Evolutionary conservation across 2,888 invertebrate species (phyloP), one percentile per base, ranked within the genome.

Genomic region (Thelaira solivaga): DNA sequence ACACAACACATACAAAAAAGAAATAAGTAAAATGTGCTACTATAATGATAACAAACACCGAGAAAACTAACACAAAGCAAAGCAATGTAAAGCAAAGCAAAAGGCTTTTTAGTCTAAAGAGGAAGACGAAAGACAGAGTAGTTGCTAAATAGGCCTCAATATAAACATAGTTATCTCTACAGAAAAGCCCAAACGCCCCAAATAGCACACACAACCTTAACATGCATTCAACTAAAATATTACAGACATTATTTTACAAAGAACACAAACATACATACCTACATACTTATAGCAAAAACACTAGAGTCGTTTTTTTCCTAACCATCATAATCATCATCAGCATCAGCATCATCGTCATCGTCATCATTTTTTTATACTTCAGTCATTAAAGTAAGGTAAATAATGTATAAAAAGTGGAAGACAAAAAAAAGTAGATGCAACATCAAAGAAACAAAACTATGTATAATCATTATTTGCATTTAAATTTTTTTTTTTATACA

Each of bases 401-500:
- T 78, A 73, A 64, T 69, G 69, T 73, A 51, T 45, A 59, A 69
- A 72, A 62, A 39, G 8, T 10, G 18, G 10, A 31, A 49, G 49
- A 55, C n/a, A n/a, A 5, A 34, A 31, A 57, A 16, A 16, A 39
- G 11, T 64, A 57, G 43, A 53, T 11, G 26, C 49, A 68, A 78
- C 78, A 68, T 75, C 61, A 67, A 74, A 68, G 74, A 53, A 68
- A 45, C 16, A 49, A 47, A 61, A 74, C 74, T 67, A 45, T 82
- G 82, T 69, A 39, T 57, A 69, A 68, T 82, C 83, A 82, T 84
- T 80, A 85, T 85, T 85, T 85, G 85, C 85, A 84, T 85, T 81
- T 80, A 82, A 84, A 84, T 83, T 69, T 76, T 73, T 61, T 83
- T 69, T 76, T 73, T 61, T 67, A 71, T 69, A 49, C 29, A 61